These are phyloP conservation scores for Cottus gobio DNA, from an alignment of 2,113 vertebrate species.

Conservation along the genomic window DNA sequence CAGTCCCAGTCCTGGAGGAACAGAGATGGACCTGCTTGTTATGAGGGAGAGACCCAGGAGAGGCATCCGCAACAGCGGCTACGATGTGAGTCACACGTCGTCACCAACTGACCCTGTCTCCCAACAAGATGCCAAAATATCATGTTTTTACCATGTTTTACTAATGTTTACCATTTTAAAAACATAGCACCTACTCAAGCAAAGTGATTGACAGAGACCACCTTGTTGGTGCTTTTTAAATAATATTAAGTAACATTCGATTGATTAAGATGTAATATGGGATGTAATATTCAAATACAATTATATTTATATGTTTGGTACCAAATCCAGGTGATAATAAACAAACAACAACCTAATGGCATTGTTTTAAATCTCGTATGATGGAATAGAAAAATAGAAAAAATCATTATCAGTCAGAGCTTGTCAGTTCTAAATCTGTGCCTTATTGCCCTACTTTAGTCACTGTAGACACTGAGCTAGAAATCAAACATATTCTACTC, in stretches of 20 bases:
- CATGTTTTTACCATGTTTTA: too few species aligned
- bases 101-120: not conserved
- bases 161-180: not conserved
- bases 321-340: not conserved
- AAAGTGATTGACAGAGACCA: not conserved
- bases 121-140: not conserved
- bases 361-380: not conserved
- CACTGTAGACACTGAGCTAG: constrained; percentile 17
- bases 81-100: constrained; percentile 88
- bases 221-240: not conserved
- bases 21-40: constrained; percentile 98
- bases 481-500: constrained; percentile 23
- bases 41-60: constrained; percentile 94
- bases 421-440: constrained; percentile 8
- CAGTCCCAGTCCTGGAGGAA: constrained; percentile 96
- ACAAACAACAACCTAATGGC: not conserved
- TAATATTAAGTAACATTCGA: not conserved
- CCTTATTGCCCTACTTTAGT: constrained; percentile 11
- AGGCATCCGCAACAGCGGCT: constrained; percentile 97
- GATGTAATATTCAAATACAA: not conserved
- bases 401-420: constrained; percentile 26
- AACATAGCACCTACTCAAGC: not conserved
- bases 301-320: not conserved
- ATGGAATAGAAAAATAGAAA: constrained; percentile 19
- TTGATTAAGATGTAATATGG: not conserved